Percentiles rank a stretch among this genome's conserved stretches.
Conservation (phyloP, 2,797 vertebrate species). For the Paratrypauchen microcephalus region DNA sequence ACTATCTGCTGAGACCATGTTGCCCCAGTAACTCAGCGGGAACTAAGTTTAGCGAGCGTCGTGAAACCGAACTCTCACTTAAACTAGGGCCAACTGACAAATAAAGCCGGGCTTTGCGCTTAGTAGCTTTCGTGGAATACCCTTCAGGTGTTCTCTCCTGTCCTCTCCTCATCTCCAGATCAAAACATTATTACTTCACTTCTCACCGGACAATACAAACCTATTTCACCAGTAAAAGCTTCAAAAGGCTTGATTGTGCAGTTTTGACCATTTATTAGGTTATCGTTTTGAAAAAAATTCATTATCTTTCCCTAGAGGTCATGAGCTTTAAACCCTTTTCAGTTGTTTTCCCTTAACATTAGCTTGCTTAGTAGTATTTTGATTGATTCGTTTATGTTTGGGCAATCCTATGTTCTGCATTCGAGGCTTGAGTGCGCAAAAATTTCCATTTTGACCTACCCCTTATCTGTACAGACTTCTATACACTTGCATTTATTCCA, state of each 20-base stretch:
- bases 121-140: too few relatives aligned
- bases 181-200: constrained; percentile 9
- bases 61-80: too few relatives aligned
- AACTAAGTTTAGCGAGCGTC: too few relatives aligned
- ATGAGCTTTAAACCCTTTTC: not conserved
- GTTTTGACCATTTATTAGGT: not conserved
- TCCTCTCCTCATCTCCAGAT: constrained; percentile 8
- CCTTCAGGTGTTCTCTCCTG: constrained; percentile 16
- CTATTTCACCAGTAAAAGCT: not conserved
- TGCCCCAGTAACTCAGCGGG: too few relatives aligned
- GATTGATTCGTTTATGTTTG: not conserved
- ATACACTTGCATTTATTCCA: too few relatives aligned
- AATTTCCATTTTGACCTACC: too few relatives aligned
- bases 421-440: too few relatives aligned
- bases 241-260: not conserved
- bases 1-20: too few relatives aligned
- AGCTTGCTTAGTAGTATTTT: not conserved
- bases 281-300: not conserved
- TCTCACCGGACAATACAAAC: constrained; percentile 7
- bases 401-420: not conserved
- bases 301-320: not conserved
- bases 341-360: not conserved
- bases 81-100: too few relatives aligned
- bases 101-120: too few relatives aligned
- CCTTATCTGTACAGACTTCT: too few relatives aligned